Percentiles rank a stretch among this genome's conserved stretches.
Evolutionary conservation across 2,113 vertebrate species (phyloP).

Genomic region (Vireo altiloquus): DNA sequence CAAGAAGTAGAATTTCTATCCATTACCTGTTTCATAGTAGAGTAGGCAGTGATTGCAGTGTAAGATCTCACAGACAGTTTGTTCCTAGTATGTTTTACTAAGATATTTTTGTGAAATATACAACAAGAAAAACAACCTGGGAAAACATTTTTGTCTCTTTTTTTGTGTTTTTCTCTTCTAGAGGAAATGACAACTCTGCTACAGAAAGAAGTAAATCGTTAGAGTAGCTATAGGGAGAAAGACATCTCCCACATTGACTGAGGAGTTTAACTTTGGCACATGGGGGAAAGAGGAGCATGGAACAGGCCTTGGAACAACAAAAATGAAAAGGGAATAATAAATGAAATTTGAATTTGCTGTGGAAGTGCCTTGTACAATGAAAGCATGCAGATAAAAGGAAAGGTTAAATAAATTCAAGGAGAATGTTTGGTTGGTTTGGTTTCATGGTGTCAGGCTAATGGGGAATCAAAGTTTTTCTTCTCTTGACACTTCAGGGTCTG

Average conservation of each 20-base stretch:
- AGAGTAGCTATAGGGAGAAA: background rate
- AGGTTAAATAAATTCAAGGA: background rate
- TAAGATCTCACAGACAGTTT: background rate
- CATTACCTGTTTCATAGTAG: background rate
- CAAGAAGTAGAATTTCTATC: background rate
- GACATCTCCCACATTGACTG: background rate
- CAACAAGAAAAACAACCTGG: background rate
- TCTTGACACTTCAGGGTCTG: background rate
- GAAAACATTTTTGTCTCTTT: background rate
- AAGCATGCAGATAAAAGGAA: background rate
- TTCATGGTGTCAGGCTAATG: background rate
- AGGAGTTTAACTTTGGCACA: background rate
- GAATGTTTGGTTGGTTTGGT: background rate
- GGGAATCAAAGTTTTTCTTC: background rate
- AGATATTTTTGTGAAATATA: background rate
- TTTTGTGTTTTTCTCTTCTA: background rate
- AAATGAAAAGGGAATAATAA: background rate
- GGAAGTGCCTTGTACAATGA: background rate
- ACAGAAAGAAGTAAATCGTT: background rate
- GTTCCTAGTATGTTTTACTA: background rate
- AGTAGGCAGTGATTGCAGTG: background rate
- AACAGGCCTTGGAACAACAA: background rate
- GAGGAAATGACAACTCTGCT: background rate
- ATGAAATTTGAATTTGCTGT: background rate
- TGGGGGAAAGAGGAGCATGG: background rate